Evolutionary conservation across 1,140 invertebrate species (phyloP), one percentile per base, ranked within the genome.

Genomic region (Oscheius sp.): DNA sequence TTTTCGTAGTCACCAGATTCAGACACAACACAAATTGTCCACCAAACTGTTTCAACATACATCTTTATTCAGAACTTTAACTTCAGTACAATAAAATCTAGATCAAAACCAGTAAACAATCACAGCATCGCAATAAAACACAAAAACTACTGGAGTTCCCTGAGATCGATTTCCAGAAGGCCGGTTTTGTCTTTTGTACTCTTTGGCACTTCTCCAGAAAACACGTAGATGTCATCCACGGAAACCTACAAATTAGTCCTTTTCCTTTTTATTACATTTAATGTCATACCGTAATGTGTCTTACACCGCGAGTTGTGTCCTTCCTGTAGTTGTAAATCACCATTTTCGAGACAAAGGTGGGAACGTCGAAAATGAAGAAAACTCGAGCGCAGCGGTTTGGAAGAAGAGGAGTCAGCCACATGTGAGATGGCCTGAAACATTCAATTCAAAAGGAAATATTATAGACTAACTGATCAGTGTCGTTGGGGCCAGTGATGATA

Each of bases 291-390:
- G 89, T 90, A 86, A 92, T 91, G 85, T 93, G 91, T 85, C 91
- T 91, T 3, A 92, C 90, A 38, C 91, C 91, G 82, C 91, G 87
- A 23, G 81, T 85, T 2, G 90, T 88, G 38, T 90, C 91, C 86
- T 93, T 93, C 23, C 88, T 89, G 85, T 93, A 93, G 86, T 93
- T 93, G 91, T 91, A 93, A 74, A 93, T 86, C 81, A 91, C 91
- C 38, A 93, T 89, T 83, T 89, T 89, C 3, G 90, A 91, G 4
- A 93, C 87, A 28, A 87, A 88, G 0, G 90, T 88, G 7, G 91
- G 91, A 29, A 87, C 82, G 82, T 92, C 91, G 85, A 93, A 91
- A 59, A 92, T 89, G 49, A 93, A 87, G 86, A 91, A 92, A 55
- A 93, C 87, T 78, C 90, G 88, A 84, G 88, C 90, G 35, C 88